phyloP scores from a whole-genome alignment of 2,113 vertebrate species.

The Etia nguti region DNA sequence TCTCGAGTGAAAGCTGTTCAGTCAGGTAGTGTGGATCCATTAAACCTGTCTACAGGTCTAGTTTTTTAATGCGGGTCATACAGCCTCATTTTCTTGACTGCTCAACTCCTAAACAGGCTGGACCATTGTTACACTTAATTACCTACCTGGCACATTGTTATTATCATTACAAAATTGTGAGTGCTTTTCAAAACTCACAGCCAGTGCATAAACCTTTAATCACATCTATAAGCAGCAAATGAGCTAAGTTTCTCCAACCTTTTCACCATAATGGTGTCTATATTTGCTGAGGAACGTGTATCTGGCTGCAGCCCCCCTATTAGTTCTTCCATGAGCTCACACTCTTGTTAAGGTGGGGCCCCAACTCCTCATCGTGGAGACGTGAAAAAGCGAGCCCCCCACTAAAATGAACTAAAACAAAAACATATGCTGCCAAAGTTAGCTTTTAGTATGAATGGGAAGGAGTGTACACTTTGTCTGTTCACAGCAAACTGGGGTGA shows the following conservation, averaged over 20 bases:
- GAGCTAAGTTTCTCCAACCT: background rate
- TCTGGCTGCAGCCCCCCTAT: constrained; percentile 1
- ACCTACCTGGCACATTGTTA: background rate
- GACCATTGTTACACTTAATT: background rate
- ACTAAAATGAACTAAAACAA: constrained; percentile 11
- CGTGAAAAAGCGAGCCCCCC: constrained; percentile 7
- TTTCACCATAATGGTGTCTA: background rate
- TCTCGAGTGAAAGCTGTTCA: background rate
- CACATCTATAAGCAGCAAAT: background rate
- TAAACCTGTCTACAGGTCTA: background rate
- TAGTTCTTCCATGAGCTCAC: constrained; percentile 63
- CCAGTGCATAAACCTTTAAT: background rate
- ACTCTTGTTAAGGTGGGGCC: constrained; percentile 4
- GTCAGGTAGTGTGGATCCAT: background rate
- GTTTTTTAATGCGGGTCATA: background rate
- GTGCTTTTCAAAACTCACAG: background rate
- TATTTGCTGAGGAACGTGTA: background rate
- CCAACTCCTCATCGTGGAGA: constrained; percentile 11
- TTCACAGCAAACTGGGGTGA: background rate
- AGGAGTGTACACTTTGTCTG: background rate
- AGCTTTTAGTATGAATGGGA: constrained; percentile 6
- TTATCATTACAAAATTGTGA: background rate
- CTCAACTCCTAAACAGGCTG: background rate
- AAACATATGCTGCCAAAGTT: constrained; percentile 21
- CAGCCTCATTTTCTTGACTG: background rate